phyloP scores from a whole-genome alignment of 2,888 invertebrate species.

The Druceiella hillmani region DNA sequence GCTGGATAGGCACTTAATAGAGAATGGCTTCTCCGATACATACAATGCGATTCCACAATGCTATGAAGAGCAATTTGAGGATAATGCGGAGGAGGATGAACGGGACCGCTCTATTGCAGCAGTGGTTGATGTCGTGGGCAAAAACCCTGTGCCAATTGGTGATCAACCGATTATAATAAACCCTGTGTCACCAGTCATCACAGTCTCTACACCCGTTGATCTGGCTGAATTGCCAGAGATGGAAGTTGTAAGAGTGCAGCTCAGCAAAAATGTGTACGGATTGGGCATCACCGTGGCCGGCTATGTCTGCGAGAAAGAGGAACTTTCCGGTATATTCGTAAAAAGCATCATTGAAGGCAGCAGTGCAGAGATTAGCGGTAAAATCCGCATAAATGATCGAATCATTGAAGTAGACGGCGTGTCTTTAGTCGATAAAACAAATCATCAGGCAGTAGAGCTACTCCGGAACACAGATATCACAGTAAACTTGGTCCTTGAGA shows the following conservation, averaged over 20 bases:
- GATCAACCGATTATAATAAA: constrained; percentile 38
- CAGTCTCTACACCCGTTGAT: constrained; percentile 46
- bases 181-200: constrained; percentile 41
- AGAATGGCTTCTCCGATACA: constrained; percentile 64
- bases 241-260: constrained; percentile 83
- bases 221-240: constrained; percentile 76
- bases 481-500: constrained; percentile 84
- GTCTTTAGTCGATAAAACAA: constrained; percentile 86
- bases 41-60: constrained; percentile 41
- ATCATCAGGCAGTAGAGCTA: constrained; percentile 95
- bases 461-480: constrained; percentile 88
- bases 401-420: constrained; percentile 94
- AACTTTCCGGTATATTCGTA: constrained; percentile 98
- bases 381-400: constrained; percentile 93
- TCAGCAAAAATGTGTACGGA: constrained; percentile 88
- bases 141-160: constrained; percentile 41
- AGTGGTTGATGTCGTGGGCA: constrained; percentile 42
- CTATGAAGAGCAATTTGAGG: constrained; percentile 37
- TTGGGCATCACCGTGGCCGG: constrained; percentile 95
- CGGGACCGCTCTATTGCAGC: constrained; percentile 35
- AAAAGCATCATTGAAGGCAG: constrained; percentile 97
- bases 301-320: constrained; percentile 97
- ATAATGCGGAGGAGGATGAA: constrained; percentile 35
- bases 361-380: constrained; percentile 87
- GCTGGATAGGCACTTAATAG: constrained; percentile 77